Evolutionary conservation across 2,113 vertebrate genomes (phyloP).

Genomic region (Lathamus discolor): DNA sequence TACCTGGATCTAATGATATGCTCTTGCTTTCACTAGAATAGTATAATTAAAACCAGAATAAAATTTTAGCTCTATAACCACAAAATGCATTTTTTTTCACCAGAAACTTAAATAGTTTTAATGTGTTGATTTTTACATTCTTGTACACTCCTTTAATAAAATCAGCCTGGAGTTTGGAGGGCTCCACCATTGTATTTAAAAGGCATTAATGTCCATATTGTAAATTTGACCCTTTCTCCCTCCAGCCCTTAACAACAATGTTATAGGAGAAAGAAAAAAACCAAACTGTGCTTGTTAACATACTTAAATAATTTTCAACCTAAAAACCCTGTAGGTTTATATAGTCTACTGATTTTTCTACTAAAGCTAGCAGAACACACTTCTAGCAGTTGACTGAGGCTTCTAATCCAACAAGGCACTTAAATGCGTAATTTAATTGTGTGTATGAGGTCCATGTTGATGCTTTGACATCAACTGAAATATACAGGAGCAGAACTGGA

Average conservation of each 20-base stretch:
- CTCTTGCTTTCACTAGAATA: conserved; percentile 13
- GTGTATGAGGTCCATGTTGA: background rate
- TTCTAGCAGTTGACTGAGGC: background rate
- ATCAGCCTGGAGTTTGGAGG: background rate
- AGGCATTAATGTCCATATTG: background rate
- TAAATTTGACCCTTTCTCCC: background rate
- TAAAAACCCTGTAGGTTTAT: background rate
- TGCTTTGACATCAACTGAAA: background rate
- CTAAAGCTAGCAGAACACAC: background rate
- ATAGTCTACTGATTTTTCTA: background rate
- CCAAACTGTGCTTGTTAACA: background rate
- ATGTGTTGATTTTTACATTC: conserved; percentile 25
- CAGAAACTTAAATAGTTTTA: conserved; percentile 18
- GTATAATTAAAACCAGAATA: conserved; percentile 42
- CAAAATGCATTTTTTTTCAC: conserved; percentile 13
- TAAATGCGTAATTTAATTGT: background rate
- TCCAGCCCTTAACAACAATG: background rate
- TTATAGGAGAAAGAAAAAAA: background rate
- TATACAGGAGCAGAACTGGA: background rate
- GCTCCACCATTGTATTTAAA: background rate
- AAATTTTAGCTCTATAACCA: background rate
- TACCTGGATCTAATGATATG: conserved; percentile 34
- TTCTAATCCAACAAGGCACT: background rate
- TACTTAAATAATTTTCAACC: background rate
- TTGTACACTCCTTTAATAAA: conserved; percentile 25